Base-by-base conservation (phyloP, 2,888 invertebrate genomes). In the Mythimna albipuncta region DNA sequence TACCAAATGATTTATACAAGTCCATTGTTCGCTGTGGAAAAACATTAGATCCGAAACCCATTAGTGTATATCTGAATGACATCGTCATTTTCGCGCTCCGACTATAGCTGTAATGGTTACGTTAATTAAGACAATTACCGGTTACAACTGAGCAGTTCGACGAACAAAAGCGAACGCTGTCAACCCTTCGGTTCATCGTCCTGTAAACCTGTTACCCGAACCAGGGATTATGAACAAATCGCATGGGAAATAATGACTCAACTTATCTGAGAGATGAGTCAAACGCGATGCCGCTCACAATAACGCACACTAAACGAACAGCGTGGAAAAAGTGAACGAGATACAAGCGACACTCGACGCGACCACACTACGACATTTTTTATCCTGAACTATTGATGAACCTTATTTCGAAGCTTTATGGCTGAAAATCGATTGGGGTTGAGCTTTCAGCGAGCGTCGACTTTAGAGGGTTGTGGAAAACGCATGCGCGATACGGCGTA, bases 401-500 rank as follows among this genome's bases (percentile, higher is more conserved):
- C 82, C 81, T 85, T 89, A 88, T 79, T 13, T 7, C 52, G 58
- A 79, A 10, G 76, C 0, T 6, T 75, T 85, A 91, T 59, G 81
- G 87, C 65, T 54, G 61, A 82, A 64, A 82, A 81, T 90, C 54
- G 38, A 64, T 64, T 35, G 50, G 75, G 69, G 64, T 64, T 76
- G 69, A 69, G 75, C 69, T 62, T 72, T 69, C 58, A 81, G 76
- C 73, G 50, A 77, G 41, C 35, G 67, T 75, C 57, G 64, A 63
- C 63, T 70, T 59, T 58, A 62, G 92, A 91, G 92, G 94, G 93
- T 93, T 92, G 92, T 86, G 67, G 83, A 64, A 66, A 69, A 87
- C 94, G 95, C 95, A 91, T 92, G 95, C 94, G 94, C 87, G 88
- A 50, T 69, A 75, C 85, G 90, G 88, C 91, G 94, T 95, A 95